Percentiles rank a stretch among this genome's conserved stretches.
Evolutionary conservation across 1,140 invertebrate species (phyloP).

Genomic region (Drosophila kikkawai): DNA sequence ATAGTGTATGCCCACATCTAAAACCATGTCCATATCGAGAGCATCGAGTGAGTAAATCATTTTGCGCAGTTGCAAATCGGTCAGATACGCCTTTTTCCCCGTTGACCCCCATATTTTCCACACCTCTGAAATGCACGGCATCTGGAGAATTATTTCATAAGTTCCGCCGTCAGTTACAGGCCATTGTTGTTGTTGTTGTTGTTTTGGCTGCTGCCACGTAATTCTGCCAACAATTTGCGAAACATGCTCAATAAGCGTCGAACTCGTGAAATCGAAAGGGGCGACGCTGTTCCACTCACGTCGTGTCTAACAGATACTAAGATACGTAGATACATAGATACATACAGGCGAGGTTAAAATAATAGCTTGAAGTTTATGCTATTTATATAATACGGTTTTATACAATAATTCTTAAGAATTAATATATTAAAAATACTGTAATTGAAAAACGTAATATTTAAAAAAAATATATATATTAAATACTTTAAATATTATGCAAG

Average conservation of each 20-base stretch:
- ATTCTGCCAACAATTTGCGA: slow-evolving; percentile 75
- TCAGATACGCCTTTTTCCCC: not conserved
- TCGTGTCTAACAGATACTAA: slow-evolving; percentile 46
- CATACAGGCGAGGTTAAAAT: slow-evolving; percentile 12
- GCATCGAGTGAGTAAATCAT: slow-evolving; percentile 38
- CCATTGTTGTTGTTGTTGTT: slow-evolving; percentile 23
- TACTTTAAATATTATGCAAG: not conserved
- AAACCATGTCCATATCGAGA: slow-evolving; percentile 37
- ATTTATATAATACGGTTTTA: not conserved
- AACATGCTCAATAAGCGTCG: slow-evolving; percentile 43
- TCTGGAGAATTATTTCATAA: slow-evolving; percentile 66
- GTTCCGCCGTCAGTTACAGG: slow-evolving; percentile 62
- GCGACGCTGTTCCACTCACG: slow-evolving; percentile 36
- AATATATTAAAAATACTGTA: no score
- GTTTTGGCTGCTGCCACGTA: slow-evolving; percentile 54
- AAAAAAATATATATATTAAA: not conserved
- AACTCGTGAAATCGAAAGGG: slow-evolving; percentile 50
- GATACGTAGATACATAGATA: slow-evolving; percentile 6
- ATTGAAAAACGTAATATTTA: no score
- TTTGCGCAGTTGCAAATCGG: slow-evolving; percentile 45
- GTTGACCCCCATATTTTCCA: not conserved
- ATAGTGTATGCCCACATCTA: slow-evolving; percentile 25
- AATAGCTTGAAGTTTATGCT: not conserved
- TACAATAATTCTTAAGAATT: not conserved
- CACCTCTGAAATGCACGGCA: slow-evolving; percentile 26